A percentile compares a stretch with the other conserved stretches of the same genome.
These are phyloP conservation scores for Caranx melampygus DNA, from an alignment of 2,113 vertebrate genomes.

Conservation along the genomic window DNA sequence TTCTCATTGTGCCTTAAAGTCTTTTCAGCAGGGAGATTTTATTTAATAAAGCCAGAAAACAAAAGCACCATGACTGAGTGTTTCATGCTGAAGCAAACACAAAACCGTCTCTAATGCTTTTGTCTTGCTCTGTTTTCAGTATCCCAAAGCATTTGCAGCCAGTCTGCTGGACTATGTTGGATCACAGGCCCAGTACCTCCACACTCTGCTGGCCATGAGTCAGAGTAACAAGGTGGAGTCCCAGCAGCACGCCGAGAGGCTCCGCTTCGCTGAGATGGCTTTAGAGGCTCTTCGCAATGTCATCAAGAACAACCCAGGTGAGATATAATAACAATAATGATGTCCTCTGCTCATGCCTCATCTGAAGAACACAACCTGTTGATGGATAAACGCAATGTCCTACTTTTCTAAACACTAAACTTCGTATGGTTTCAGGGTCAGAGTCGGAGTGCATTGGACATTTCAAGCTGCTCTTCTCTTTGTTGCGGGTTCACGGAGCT, in stretches of 20 bases:
- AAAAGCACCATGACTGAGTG: background rate
- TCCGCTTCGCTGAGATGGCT: conserved; percentile 96
- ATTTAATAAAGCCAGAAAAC: background rate
- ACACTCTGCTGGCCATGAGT: conserved; percentile 96
- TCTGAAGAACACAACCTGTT: background rate
- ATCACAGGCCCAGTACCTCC: conserved; percentile 97
- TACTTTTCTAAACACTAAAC: background rate
- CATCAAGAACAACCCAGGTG: conserved; percentile 98
- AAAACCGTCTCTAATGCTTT: no score
- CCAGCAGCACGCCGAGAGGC: conserved; percentile 93
- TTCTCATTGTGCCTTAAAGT: background rate
- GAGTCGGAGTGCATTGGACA: conserved; percentile 97
- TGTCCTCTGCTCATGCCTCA: background rate
- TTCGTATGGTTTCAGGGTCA: conserved; percentile 85
- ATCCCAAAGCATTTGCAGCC: conserved; percentile 94
- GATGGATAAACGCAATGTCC: background rate
- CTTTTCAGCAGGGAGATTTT: background rate
- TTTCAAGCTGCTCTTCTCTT: conserved; percentile 98
- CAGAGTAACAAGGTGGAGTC: conserved; percentile 96
- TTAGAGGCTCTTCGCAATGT: conserved; percentile 97
- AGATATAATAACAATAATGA: conserved; percentile 5
- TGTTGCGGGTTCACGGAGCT: conserved; percentile 96
- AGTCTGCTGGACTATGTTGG: conserved; percentile 97
- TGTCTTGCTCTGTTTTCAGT: conserved; percentile 69
- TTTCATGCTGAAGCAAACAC: no score